A percentile compares a stretch with the other conserved stretches of the same genome.
These are phyloP conservation scores for Eupeodes latifasciatus DNA, from an alignment of 2,888 invertebrate genomes.

Conservation along the genomic window DNA sequence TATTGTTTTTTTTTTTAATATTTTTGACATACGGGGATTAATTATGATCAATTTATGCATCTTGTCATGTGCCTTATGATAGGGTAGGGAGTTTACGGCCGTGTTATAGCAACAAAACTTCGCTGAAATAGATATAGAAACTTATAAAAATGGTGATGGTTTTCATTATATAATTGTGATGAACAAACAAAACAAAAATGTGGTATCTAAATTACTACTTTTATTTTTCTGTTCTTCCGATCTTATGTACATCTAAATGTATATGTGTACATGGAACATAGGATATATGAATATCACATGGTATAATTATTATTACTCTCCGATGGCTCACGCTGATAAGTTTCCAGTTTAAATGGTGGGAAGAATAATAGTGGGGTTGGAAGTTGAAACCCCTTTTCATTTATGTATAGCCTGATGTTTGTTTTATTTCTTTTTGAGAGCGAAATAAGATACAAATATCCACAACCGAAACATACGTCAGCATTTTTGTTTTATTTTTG, in stretches of 20 bases:
- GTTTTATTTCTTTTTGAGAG: background rate
- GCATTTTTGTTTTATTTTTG: background rate
- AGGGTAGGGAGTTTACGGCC: background rate
- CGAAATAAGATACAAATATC: background rate
- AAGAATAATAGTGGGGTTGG: conserved; percentile 5
- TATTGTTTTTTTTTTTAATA: background rate
- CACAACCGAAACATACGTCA: conserved; percentile 11
- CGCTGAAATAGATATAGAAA: background rate
- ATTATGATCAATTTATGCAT: conserved; percentile 56
- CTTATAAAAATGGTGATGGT: background rate
- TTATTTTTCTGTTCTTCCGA: background rate
- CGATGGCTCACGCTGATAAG: conserved; percentile 50
- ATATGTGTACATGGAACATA: background rate
- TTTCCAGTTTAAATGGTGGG: conserved; percentile 18
- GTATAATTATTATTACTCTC: conserved; percentile 28
- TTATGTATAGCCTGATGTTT: background rate
- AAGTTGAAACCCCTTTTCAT: background rate
- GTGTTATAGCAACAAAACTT: conserved; percentile 17
- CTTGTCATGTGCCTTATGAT: conserved; percentile 44
- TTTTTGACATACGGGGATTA: conserved; percentile 49
- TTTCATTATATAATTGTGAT: conserved; percentile 38
- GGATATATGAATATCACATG: conserved; percentile 29
- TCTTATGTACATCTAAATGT: background rate
- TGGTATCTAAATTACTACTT: conserved; percentile 27
- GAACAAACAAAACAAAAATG: conserved; percentile 22